Evolutionary conservation across 2,888 invertebrate species (phyloP), one percentile per base, ranked within the genome.

Genomic region (Agriopis aurantiaria): DNA sequence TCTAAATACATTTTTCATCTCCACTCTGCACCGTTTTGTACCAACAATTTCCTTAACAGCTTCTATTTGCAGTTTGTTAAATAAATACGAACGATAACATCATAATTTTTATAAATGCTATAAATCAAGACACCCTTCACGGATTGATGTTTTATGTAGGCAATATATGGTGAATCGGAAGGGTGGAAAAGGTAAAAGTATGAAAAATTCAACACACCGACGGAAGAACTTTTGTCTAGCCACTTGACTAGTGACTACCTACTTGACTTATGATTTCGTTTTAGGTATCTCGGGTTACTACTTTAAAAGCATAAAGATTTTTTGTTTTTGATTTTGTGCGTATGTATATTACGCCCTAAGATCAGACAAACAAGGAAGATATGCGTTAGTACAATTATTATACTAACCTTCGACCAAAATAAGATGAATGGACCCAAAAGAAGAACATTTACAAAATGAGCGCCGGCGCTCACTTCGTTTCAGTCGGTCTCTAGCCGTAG

Each of bases 1-100:
- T 84, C 78, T 83, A 79, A 82, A 85, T 85, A 80, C 75, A 83
- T 81, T 78, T 71, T 72, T 76, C 78, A 79, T 76, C 73, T 73
- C 69, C 65, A 69, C 74, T 78, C 69, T 70, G 73, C 74, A 67
- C 70, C 68, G 72, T 72, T 45, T 59, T 66, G 68, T 66, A 23
- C 17, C 17, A 48, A 66, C 55, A 82, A 78, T 79, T 75, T 77
- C 79, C 77, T 74, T 79, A 76, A 74, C 65, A 78, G 78, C 82
- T 82, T 17, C 73, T 71, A 73, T 75, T 77, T 74, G 75, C 76
- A 75, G 74, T 76, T 73, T 75, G 51, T 78, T 52, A 61, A 43
- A 17, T 61, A 51, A 61, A 60, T 60, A 60, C 40, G 48, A 43
- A 59, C 8, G 53, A 60, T 48, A 12, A 5, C 11, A 51, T 40